Conservation (phyloP, 1,140 invertebrate species). For the Andrena cerasifolii region DNA sequence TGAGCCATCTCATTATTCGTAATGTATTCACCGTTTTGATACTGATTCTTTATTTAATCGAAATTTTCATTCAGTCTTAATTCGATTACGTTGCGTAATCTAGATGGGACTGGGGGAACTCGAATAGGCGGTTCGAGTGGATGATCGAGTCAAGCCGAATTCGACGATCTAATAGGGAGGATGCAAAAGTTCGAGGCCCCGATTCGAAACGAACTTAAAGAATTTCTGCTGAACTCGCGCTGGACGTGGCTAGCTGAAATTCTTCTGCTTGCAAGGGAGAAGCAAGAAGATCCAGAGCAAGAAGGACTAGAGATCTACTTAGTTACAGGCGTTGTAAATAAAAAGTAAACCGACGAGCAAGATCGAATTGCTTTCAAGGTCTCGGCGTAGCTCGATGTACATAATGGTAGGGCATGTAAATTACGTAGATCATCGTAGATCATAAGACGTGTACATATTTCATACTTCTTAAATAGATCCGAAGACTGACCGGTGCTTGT, state of each 20-base stretch:
- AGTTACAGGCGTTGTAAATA: constrained; percentile 38
- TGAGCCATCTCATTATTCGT: too few relatives aligned
- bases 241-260: constrained; percentile 53
- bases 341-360: not conserved
- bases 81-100: not conserved
- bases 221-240: constrained; percentile 44
- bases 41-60: constrained; percentile 11
- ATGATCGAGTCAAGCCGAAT: not conserved
- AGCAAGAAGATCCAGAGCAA: too few relatives aligned
- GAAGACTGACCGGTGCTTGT: constrained; percentile 81
- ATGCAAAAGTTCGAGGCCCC: not conserved
- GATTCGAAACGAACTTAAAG: not conserved
- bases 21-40: too few relatives aligned
- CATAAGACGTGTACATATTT: constrained; percentile 42
- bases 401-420: constrained; percentile 52
- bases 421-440: constrained; percentile 33
- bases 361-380: constrained; percentile 16
- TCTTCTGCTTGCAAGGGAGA: not conserved
- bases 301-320: not conserved
- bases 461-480: constrained; percentile 67
- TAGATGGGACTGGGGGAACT: not conserved
- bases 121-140: not conserved
- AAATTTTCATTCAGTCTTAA: not conserved
- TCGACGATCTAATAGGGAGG: not conserved
- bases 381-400: constrained; percentile 40